phyloP scores from a whole-genome alignment of 1,140 invertebrate species.

The Cydia strobilella region DNA sequence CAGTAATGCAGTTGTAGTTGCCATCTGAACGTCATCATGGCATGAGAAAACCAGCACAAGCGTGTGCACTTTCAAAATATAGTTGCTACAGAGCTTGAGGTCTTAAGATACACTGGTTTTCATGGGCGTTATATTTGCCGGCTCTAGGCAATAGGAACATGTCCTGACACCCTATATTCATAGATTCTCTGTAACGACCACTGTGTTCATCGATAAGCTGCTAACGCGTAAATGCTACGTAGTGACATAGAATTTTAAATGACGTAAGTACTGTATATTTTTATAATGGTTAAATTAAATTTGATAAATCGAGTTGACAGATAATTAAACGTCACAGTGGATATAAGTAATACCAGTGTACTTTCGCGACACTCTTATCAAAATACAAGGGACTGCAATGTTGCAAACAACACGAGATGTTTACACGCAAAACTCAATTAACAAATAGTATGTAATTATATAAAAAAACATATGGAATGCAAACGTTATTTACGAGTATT shows the following conservation, averaged over 20 bases:
- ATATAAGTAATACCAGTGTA: too few relatives aligned
- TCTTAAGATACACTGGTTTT: background rate
- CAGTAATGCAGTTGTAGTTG: too few relatives aligned
- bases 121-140: background rate
- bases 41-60: too few relatives aligned
- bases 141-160: background rate
- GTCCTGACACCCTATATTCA: background rate
- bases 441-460: background rate
- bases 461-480: background rate
- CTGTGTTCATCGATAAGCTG: background rate
- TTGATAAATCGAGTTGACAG: too few relatives aligned
- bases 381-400: too few relatives aligned
- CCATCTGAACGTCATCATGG: too few relatives aligned
- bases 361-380: too few relatives aligned
- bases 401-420: background rate
- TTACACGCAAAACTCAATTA: background rate
- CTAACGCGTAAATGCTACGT: too few relatives aligned
- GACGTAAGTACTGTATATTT: too few relatives aligned
- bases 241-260: too few relatives aligned
- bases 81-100: background rate
- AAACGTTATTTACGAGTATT: background rate
- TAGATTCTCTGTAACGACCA: background rate
- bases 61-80: background rate
- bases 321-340: too few relatives aligned
- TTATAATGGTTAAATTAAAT: too few relatives aligned